A percentile compares a stretch with the other conserved stretches of the same genome.
Conservation (phyloP, 2,888 invertebrate genomes). For the Torymus tubicola region DNA sequence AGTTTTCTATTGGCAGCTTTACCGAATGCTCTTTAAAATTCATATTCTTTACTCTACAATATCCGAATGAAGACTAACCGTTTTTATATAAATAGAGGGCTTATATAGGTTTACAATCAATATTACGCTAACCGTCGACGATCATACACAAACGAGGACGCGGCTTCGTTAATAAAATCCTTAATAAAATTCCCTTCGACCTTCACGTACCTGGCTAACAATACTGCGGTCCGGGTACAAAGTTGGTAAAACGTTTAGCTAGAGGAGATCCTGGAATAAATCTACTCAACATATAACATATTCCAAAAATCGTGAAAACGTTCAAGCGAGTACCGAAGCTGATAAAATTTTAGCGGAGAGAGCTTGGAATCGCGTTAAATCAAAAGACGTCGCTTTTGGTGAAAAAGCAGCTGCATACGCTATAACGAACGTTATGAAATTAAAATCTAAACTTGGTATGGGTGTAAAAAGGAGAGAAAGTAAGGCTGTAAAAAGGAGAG, state of each 20-base stretch:
- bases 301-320: no score
- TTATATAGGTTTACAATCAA: no score
- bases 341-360: background rate
- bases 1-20: background rate
- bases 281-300: conserved; percentile 57
- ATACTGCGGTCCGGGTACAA: conserved; percentile 66
- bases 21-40: no score
- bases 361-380: background rate
- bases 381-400: background rate
- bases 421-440: background rate
- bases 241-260: conserved; percentile 62
- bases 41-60: no score
- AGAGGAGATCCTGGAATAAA: conserved; percentile 64
- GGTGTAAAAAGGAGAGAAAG: no score
- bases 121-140: background rate
- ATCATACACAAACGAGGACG: background rate
- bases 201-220: conserved; percentile 63
- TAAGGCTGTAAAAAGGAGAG: no score
- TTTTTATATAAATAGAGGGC: no score
- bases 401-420: background rate
- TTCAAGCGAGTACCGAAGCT: background rate
- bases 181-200: conserved; percentile 56
- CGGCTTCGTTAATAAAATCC: background rate
- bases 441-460: background rate
- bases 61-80: no score